These are phyloP conservation scores for Caretta caretta DNA, from an alignment of 2,113 vertebrate genomes.

Conservation along the genomic window DNA sequence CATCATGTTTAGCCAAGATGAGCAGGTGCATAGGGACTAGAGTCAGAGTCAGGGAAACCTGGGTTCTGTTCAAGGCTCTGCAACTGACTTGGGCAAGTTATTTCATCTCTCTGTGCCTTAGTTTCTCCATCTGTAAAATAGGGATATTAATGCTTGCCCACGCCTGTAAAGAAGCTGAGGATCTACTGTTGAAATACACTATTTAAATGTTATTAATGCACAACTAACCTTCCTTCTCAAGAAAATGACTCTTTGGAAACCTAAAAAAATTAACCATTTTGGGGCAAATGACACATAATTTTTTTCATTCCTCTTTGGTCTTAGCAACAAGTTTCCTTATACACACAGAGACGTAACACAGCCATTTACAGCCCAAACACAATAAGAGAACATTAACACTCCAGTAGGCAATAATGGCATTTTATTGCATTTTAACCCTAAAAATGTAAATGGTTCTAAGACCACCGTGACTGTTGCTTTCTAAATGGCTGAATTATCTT, in stretches of 20 bases:
- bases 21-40: not conserved
- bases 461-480: constrained; percentile 48
- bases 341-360: constrained; percentile 36
- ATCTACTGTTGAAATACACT: not conserved
- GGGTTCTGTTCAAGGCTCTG: not conserved
- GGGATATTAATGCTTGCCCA: not conserved
- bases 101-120: not conserved
- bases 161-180: not conserved
- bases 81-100: not conserved
- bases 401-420: constrained; percentile 52
- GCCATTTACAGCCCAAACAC: not conserved
- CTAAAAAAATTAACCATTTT: constrained; percentile 9
- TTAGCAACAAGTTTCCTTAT: constrained; percentile 58
- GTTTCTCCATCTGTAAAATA: not conserved
- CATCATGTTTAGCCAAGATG: not conserved
- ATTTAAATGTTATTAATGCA: not conserved
- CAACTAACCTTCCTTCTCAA: not conserved
- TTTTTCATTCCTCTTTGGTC: not conserved
- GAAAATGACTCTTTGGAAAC: not conserved
- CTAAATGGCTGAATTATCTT: constrained; percentile 70
- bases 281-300: not conserved
- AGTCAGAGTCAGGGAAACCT: not conserved
- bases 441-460: constrained; percentile 52
- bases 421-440: constrained; percentile 58
- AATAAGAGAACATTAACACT: constrained; percentile 62